These are phyloP conservation scores for Grapholita molesta DNA, from an alignment of 1,140 invertebrate genomes.

Conservation along the genomic window DNA sequence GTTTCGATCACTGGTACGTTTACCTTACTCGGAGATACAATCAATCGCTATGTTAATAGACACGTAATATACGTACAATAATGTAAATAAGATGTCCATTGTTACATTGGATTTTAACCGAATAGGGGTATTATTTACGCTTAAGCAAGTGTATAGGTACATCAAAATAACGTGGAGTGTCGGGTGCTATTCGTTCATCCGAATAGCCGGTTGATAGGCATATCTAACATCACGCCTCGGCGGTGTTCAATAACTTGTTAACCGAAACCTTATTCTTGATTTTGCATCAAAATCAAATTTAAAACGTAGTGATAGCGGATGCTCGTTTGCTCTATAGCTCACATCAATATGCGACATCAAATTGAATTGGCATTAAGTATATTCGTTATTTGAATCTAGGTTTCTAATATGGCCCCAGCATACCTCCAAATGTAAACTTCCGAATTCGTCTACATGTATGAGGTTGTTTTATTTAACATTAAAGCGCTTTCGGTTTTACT, in stretches of 20 bases:
- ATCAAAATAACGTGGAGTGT: slow-evolving; percentile 37
- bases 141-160: slow-evolving; percentile 40
- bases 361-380: background rate
- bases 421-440: too few species aligned
- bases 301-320: background rate
- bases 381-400: background rate
- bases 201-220: slow-evolving; percentile 53
- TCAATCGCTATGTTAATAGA: background rate
- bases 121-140: slow-evolving; percentile 56
- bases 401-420: background rate
- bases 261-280: background rate
- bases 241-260: slow-evolving; percentile 31
- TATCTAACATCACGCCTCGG: slow-evolving; percentile 46
- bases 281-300: background rate
- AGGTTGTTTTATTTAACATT: background rate
- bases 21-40: background rate
- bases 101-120: slow-evolving; percentile 47
- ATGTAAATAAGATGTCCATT: slow-evolving; percentile 44
- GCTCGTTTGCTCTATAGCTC: background rate
- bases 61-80: slow-evolving; percentile 42
- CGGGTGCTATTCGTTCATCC: slow-evolving; percentile 46
- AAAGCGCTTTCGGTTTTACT: background rate
- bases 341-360: background rate
- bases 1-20: too few species aligned
- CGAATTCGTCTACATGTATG: background rate